phyloP scores from a whole-genome alignment of 1,140 invertebrate species.

The Drosophila aff. region DNA sequence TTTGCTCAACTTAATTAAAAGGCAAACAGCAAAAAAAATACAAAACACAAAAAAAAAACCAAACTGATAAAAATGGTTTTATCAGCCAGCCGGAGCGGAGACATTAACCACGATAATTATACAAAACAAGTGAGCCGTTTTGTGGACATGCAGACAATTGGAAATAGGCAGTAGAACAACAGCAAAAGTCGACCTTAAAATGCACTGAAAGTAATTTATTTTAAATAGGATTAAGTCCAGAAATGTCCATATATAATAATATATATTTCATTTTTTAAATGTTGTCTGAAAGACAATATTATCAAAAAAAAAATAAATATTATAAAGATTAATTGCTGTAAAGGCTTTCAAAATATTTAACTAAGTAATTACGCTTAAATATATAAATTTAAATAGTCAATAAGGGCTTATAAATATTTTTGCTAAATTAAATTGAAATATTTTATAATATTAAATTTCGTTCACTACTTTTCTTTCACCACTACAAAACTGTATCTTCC shows the following conservation, averaged over 20 bases:
- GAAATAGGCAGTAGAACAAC: constrained; percentile 23
- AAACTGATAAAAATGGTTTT: constrained; percentile 41
- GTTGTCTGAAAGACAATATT: too few relatives aligned
- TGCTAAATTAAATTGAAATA: not conserved
- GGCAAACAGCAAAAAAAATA: constrained; percentile 66
- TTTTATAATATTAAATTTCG: too few relatives aligned
- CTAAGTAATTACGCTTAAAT: too few relatives aligned
- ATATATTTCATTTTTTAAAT: too few relatives aligned
- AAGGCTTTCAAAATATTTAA: too few relatives aligned
- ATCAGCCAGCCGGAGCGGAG: constrained; percentile 57
- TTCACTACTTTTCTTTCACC: not conserved
- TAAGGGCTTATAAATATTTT: too few relatives aligned
- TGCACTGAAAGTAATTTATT: constrained; percentile 16
- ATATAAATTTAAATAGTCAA: too few relatives aligned
- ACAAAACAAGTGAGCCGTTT: constrained; percentile 72
- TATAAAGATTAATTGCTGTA: too few relatives aligned
- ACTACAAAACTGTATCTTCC: not conserved
- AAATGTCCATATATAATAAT: too few relatives aligned
- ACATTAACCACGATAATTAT: constrained; percentile 83
- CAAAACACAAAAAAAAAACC: constrained; percentile 26
- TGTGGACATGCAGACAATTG: constrained; percentile 52
- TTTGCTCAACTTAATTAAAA: constrained; percentile 82
- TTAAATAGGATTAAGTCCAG: too few relatives aligned
- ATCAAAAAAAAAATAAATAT: too few relatives aligned
- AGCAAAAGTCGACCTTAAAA: constrained; percentile 39